Evolutionary conservation across 2,888 invertebrate species (phyloP), one percentile per base, ranked within the genome.

Genomic region (Pollenia labialis): DNA sequence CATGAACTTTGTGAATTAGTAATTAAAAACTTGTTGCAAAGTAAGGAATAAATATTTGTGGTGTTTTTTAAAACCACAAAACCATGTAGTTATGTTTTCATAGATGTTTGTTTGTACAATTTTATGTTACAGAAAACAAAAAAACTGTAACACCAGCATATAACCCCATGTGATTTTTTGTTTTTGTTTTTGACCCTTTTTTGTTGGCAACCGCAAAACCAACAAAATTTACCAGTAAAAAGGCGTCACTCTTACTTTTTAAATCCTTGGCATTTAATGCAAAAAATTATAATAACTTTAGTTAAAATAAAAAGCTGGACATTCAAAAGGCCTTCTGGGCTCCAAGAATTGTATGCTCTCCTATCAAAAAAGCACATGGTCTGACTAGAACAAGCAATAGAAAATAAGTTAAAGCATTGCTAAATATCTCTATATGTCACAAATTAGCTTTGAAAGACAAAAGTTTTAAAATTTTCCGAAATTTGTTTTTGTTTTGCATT

Each of bases 191-290:
- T 46, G 69, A 16, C 64, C 75, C 64, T 71, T 50, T 64, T 85
- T 80, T 75, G 72, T 85, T 80, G 79, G 84, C 74, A 85, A 80
- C 79, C 84, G 40, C 66, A 66, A 60, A 76, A 74, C 50, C 52
- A 64, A 42, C 10, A 60, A 32, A 72, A 12, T 44, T 72, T 12
- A 66, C 64, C 77, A 72, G 1, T 18, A 76, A 66, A 75, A 60
- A 23, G 71, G 50, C 46, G 50, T 68, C 48, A 75, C 44, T 74
- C 64, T 56, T 40, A 54, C 48, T 79, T 42, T 54, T 0, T 0
- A 62, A 62, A 56, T 40, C n/a, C 18, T 42, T 42, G 23, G 10
- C 10, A 42, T 74, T 72, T 60, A 60, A 60, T 72, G 76, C 80
- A 75, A 80, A 74, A 44, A 32, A 64, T 66, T 12, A 42, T 16